These are phyloP conservation scores for Plebejus melissa DNA, from an alignment of 2,888 invertebrate genomes.

Conservation along the genomic window DNA sequence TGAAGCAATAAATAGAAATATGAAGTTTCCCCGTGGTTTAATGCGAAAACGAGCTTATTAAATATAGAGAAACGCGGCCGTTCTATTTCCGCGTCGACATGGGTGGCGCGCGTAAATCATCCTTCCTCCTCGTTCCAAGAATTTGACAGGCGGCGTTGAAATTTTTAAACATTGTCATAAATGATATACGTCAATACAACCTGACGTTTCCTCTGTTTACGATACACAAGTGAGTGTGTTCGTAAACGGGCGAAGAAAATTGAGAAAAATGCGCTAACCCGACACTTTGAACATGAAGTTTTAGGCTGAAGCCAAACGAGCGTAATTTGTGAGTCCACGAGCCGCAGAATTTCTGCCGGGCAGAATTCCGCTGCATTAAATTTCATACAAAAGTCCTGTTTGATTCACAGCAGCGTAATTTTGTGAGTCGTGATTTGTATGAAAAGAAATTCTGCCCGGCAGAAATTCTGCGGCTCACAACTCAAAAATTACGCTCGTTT, in stretches of 20 bases:
- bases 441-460: too few species aligned
- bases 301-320: too few species aligned
- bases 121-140: constrained; percentile 71
- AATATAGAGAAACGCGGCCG: constrained; percentile 22
- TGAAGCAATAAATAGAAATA: not conserved
- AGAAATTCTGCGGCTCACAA: too few species aligned
- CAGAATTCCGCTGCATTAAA: too few species aligned
- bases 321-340: too few species aligned
- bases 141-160: constrained; percentile 53
- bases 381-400: too few species aligned
- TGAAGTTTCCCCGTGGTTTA: not conserved
- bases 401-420: too few species aligned
- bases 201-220: constrained; percentile 15
- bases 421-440: too few species aligned
- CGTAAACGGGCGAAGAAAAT: not conserved
- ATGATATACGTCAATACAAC: constrained; percentile 27
- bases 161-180: constrained; percentile 47
- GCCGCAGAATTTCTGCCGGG: too few species aligned
- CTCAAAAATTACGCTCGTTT: too few species aligned
- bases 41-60: constrained; percentile 16
- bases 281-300: too few species aligned
- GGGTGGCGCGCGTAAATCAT: constrained; percentile 61
- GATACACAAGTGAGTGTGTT: not conserved
- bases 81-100: constrained; percentile 64
- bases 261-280: too few species aligned